Percentiles rank a stretch among this genome's conserved stretches.
These are phyloP conservation scores for Drosophila nr. medialis DNA, from an alignment of 2,888 invertebrate species.

Conservation along the genomic window DNA sequence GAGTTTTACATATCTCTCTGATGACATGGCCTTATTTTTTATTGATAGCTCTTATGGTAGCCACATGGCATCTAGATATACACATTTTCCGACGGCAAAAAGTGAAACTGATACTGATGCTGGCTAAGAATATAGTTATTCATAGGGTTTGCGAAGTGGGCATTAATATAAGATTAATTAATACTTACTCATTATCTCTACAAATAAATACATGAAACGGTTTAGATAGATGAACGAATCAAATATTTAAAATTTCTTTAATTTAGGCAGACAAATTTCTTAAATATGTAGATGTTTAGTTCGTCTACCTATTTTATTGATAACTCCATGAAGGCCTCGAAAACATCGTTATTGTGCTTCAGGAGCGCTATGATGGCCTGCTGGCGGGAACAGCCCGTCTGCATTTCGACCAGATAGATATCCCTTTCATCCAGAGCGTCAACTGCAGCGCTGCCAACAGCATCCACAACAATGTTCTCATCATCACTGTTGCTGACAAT, in stretches of 20 bases:
- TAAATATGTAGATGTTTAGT: neutral
- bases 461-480: neutral
- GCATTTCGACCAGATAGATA: conserved; percentile 64
- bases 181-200: neutral
- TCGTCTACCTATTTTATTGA: neutral
- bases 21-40: no score
- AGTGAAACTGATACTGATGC: neutral
- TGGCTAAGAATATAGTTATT: neutral
- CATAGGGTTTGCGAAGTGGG: neutral
- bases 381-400: conserved; percentile 57
- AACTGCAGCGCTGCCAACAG: neutral
- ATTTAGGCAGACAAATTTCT: neutral
- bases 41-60: no score
- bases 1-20: no score
- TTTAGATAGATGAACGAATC: neutral
- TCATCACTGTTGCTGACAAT: neutral
- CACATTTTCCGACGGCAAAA: no score
- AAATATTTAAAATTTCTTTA: neutral
- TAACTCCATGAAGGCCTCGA: conserved; percentile 68
- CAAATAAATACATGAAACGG: neutral
- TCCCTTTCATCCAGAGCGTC: conserved; percentile 51
- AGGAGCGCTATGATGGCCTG: conserved; percentile 55
- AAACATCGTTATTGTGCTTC: conserved; percentile 58
- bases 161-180: neutral
- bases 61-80: no score